Evolutionary conservation across 2,113 vertebrate genomes (phyloP).

Genomic region (human): DNA sequence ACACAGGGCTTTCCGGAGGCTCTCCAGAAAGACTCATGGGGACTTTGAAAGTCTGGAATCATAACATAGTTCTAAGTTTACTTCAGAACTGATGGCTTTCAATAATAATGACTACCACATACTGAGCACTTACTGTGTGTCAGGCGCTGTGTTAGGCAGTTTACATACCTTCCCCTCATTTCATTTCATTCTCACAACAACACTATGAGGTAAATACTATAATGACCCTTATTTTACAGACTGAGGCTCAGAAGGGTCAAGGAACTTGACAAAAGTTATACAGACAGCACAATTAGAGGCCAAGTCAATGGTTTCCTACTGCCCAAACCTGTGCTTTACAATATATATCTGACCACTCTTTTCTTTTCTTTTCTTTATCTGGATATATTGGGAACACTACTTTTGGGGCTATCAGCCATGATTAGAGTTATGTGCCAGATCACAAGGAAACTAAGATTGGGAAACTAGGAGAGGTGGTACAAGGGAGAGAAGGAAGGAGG

Average conservation of each 20-base stretch:
- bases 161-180: neutral
- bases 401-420: neutral
- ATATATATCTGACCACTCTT: neutral
- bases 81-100: constrained; percentile 17
- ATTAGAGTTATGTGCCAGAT: constrained; percentile 34
- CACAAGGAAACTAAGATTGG: constrained; percentile 36
- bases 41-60: neutral
- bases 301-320: neutral
- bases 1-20: neutral
- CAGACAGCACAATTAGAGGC: neutral
- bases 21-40: neutral
- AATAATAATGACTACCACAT: neutral
- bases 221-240: constrained; percentile 18
- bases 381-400: neutral
- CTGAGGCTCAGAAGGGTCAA: neutral
- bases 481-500: neutral
- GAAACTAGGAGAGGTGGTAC: constrained; percentile 26
- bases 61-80: constrained; percentile 41
- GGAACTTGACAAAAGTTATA: neutral
- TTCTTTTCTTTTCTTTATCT: neutral
- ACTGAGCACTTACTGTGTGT: neutral
- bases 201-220: neutral
- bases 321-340: neutral
- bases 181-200: neutral
- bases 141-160: neutral